These are phyloP conservation scores for Spheniscus mendiculus DNA, from an alignment of 2,113 vertebrate genomes.

Conservation along the genomic window DNA sequence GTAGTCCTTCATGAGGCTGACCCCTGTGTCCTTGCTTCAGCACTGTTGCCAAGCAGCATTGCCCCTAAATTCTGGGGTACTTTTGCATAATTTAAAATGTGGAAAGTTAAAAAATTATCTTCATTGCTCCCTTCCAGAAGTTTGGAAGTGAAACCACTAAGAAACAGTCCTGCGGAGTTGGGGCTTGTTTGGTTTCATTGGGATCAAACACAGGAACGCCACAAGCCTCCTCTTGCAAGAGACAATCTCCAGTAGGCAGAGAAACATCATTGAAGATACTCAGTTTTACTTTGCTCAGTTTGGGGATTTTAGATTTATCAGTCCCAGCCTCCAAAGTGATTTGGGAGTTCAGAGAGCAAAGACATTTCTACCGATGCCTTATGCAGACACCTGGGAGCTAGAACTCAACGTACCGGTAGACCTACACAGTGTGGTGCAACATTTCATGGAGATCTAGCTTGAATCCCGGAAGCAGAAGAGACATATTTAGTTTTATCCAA, in stretches of 20 bases:
- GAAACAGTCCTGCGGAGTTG: background rate
- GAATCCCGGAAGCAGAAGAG: background rate
- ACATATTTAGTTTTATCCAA: background rate
- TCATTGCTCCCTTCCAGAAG: background rate
- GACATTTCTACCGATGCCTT: background rate
- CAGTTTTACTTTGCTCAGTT: background rate
- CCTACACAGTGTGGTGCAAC: too few relatives aligned
- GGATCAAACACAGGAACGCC: background rate
- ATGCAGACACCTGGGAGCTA: background rate
- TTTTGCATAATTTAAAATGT: background rate
- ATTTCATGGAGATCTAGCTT: background rate
- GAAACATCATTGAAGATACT: background rate
- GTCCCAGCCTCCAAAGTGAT: background rate
- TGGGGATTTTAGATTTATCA: background rate
- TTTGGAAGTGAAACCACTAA: background rate
- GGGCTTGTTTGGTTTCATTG: background rate
- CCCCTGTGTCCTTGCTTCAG: background rate
- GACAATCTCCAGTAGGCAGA: background rate
- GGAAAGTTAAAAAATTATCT: background rate
- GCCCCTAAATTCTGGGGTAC: background rate
- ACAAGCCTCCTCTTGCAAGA: background rate
- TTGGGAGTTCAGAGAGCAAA: background rate
- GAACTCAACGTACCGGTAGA: accelerated
- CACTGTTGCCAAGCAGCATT: background rate
- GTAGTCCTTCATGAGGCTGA: background rate